Evolutionary conservation across 2,888 invertebrate species (phyloP).

Genomic region (Theretra japonica): DNA sequence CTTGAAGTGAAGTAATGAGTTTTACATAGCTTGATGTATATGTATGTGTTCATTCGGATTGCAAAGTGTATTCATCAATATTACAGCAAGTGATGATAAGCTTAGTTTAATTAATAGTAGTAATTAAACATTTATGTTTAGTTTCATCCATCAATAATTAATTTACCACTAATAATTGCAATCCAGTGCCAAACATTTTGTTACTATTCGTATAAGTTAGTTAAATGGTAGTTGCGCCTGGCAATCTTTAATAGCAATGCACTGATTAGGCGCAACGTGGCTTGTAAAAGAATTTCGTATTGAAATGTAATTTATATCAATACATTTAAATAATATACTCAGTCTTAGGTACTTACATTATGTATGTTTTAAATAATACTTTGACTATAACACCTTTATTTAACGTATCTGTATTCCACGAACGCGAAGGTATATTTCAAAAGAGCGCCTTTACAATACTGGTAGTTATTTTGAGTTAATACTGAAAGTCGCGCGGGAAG

Average conservation of each 20-base stretch:
- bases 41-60: conserved; percentile 3
- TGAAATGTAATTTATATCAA: background rate
- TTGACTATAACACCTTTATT: background rate
- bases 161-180: no score
- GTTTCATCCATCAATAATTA: no score
- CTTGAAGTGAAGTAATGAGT: background rate
- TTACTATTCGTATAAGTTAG: background rate
- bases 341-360: background rate
- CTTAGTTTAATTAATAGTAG: no score
- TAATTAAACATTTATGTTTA: no score
- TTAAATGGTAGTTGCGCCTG: background rate
- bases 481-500: conserved; percentile 36
- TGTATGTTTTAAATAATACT: background rate
- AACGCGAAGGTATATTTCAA: background rate
- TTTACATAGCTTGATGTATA: background rate
- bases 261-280: background rate
- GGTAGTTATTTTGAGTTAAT: conserved; percentile 22
- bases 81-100: background rate
- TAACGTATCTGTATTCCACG: background rate
- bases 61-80: background rate
- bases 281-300: background rate
- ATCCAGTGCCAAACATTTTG: background rate
- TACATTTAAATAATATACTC: background rate
- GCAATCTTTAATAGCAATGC: background rate
- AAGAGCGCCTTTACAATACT: background rate